These are phyloP conservation scores for Cyprinus carpio DNA, from an alignment of 2,113 vertebrate species.

Conservation along the genomic window DNA sequence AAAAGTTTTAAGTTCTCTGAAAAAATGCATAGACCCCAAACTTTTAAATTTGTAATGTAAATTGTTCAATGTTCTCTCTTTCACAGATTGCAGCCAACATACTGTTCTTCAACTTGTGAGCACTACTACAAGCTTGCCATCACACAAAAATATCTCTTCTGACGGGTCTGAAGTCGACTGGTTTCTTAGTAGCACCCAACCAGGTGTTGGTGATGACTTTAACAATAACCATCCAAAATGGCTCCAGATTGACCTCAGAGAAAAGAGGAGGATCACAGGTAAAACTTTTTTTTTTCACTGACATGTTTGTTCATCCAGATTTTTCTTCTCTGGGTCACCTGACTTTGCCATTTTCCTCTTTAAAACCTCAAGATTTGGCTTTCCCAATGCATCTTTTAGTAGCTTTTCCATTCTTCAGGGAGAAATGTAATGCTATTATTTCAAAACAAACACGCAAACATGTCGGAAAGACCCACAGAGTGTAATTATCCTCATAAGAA, in stretches of 20 bases:
- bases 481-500: conserved; percentile 51
- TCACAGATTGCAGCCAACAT: conserved; percentile 76
- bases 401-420: background rate
- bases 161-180: conserved; percentile 66
- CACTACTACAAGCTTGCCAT: conserved; percentile 74
- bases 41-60: background rate
- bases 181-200: conserved; percentile 70
- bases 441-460: conserved; percentile 15
- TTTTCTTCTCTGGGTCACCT: background rate
- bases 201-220: conserved; percentile 54
- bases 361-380: background rate
- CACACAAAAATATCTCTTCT: conserved; percentile 68
- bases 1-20: background rate
- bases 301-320: background rate
- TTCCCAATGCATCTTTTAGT: background rate
- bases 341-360: background rate
- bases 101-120: conserved; percentile 67
- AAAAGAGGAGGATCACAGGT: conserved; percentile 85
- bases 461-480: background rate
- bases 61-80: background rate
- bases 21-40: background rate
- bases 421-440: background rate
- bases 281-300: background rate
- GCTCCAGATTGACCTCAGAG: conserved; percentile 83
- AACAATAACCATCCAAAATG: conserved; percentile 69